phyloP scores from a whole-genome alignment of 2,113 vertebrate species.

The Calypte anna region DNA sequence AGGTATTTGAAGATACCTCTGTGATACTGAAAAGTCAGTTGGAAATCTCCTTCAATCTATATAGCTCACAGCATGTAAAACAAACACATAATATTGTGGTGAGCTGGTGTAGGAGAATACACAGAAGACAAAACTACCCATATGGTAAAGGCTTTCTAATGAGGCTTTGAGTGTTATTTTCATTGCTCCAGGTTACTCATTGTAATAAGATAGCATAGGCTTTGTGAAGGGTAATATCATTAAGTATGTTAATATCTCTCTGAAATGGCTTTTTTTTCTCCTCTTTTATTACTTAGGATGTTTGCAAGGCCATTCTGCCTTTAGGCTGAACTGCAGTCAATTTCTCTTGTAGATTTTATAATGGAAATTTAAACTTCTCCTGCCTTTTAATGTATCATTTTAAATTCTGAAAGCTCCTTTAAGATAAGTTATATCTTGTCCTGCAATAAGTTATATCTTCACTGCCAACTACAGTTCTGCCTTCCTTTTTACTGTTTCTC shows the following conservation, averaged over 20 bases:
- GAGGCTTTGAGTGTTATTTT: constrained; percentile 56
- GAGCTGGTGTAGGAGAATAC: not conserved
- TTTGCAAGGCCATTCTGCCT: not conserved
- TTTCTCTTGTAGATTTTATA: not conserved
- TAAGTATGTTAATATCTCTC: not conserved
- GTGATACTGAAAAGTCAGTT: constrained; percentile 9
- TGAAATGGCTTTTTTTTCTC: not conserved
- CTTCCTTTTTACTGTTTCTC: not conserved
- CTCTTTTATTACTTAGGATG: not conserved
- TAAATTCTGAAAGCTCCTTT: not conserved
- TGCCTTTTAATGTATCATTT: constrained; percentile 14
- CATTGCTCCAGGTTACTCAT: constrained; percentile 42
- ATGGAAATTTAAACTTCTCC: constrained; percentile 18
- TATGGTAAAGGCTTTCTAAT: constrained; percentile 20
- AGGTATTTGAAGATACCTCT: not conserved
- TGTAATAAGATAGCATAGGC: constrained; percentile 38
- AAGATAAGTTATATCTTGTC: not conserved
- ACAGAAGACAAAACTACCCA: constrained; percentile 14
- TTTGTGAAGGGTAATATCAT: constrained; percentile 40
- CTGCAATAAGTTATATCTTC: not conserved
- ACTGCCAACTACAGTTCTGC: not conserved
- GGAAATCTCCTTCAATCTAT: not conserved
- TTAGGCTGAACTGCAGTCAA: not conserved
- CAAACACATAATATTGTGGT: not conserved
- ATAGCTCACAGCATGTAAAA: not conserved